Conservation (phyloP, 2,113 vertebrate species). For the Tachycineta bicolor region DNA sequence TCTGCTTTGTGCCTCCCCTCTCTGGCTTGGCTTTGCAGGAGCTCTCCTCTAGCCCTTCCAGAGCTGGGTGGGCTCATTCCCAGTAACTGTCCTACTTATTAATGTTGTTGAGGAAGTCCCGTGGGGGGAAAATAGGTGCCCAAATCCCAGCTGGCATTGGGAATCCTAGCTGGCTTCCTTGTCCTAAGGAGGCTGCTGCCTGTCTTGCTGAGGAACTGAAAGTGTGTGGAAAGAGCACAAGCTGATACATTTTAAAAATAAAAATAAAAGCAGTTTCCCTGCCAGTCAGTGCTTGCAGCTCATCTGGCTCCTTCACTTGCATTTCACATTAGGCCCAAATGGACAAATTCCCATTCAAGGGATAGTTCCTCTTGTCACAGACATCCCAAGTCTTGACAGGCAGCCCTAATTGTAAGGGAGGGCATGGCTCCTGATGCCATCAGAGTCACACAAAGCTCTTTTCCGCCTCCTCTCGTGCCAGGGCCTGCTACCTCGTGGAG, state of each 20-base stretch:
- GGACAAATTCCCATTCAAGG: not conserved
- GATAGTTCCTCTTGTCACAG: not conserved
- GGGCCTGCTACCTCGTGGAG: constrained; percentile 93
- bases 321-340: not conserved
- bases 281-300: not conserved
- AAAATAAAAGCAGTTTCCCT: not conserved
- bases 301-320: not conserved
- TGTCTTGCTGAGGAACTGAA: not conserved
- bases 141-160: not conserved
- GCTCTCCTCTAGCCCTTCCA: not conserved
- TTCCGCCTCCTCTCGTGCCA: constrained; percentile 46
- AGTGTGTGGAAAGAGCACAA: not conserved
- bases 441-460: not conserved
- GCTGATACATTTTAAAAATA: not conserved
- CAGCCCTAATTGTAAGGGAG: not conserved
- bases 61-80: accelerated
- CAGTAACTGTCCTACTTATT: accelerated
- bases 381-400: not conserved
- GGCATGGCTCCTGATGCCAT: not conserved
- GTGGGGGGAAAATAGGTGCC: not conserved
- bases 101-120: too few species aligned
- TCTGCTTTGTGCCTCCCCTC: not conserved
- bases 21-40: not conserved
- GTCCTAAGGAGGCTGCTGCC: not conserved
- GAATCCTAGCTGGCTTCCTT: not conserved